phyloP scores from a whole-genome alignment of 2,888 invertebrate species.

The Hyalella azteca region DNA sequence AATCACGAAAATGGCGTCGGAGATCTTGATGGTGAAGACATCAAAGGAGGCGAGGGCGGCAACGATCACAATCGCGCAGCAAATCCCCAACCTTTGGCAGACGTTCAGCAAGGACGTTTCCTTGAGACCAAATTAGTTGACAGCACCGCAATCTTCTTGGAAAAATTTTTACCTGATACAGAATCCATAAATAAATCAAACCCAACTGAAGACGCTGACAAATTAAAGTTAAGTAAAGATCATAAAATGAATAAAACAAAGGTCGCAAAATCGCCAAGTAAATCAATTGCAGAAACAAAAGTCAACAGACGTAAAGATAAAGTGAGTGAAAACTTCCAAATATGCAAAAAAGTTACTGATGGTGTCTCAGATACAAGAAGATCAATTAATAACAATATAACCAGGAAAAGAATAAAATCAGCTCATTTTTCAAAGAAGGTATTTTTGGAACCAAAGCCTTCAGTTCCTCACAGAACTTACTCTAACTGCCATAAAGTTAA shows the following conservation, averaged over 20 bases:
- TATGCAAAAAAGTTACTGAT: background rate
- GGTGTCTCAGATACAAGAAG: background rate
- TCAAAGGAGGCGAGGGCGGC: too few relatives aligned
- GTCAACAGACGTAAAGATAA: background rate
- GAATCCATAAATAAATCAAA: too few relatives aligned
- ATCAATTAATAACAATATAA: background rate
- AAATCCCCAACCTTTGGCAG: too few relatives aligned
- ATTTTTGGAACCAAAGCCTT: background rate
- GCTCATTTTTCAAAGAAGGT: background rate
- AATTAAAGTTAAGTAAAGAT: too few relatives aligned
- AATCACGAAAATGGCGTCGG: background rate
- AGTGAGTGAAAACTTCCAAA: background rate
- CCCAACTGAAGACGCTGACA: background rate
- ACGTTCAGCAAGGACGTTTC: background rate
- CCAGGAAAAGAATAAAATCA: slow-evolving; percentile 2
- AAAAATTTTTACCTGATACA: too few relatives aligned
- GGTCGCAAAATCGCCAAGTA: background rate
- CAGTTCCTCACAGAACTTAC: background rate
- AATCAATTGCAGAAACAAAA: background rate
- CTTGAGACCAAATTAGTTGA: background rate
- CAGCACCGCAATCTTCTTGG: background rate
- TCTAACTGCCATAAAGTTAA: background rate
- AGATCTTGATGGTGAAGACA: too few relatives aligned
- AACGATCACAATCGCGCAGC: too few relatives aligned
- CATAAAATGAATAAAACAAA: too few relatives aligned